Base-by-base conservation (phyloP, 2,113 vertebrate genomes). In the Danionella cerebrum region DNA sequence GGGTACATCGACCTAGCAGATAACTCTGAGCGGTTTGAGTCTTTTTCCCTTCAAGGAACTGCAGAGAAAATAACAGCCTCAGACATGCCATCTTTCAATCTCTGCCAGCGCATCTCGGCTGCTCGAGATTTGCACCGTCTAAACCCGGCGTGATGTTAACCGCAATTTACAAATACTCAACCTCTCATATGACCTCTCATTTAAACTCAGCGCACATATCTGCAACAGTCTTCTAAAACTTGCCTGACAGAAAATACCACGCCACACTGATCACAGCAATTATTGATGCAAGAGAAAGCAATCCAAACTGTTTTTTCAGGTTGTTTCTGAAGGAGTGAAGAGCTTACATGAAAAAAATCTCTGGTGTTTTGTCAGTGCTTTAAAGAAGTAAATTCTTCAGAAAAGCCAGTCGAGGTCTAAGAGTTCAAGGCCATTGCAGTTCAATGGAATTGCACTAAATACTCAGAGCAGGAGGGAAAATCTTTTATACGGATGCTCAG, bases 361-460 rank as follows among this genome's bases (percentile, higher is more conserved):
- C 33, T 22, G n/a, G 13, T 39, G 63, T 52, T 53, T 39, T 16
- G 11, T 21, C 13, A 55, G 6, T 18, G n/a, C 39, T 42, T 19
- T 31, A 51, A 35, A 57, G 29, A 58, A 41, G 6, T 13, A 65
- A 50, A 14, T 65, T 65, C 33, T 55, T 59, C 44, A 51, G 60
- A 69, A 45, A 73, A 38, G n/a, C 3, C 24, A 38, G 19, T 50
- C 14, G 19, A 57, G 50, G 66, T 65, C 51, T 73, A 41, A 12
- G 33, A 64, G 53, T 42, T 48, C 29, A 35, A 60, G 71, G 58
- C 58, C 52, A 51, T 25, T 47, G 71, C 50, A 13, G 44, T 45
- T n/a, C n/a, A n/a, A n/a, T n/a, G n/a, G n/a, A n/a, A 33, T 73
- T 69, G 51, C 41, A 41, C 51, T 73, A 45, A 51, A 10, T 22